A percentile compares a stretch with the other conserved stretches of the same genome.
Evolutionary conservation across 2,797 vertebrate species (phyloP).

Genomic region (Scomberomorus guttatus): DNA sequence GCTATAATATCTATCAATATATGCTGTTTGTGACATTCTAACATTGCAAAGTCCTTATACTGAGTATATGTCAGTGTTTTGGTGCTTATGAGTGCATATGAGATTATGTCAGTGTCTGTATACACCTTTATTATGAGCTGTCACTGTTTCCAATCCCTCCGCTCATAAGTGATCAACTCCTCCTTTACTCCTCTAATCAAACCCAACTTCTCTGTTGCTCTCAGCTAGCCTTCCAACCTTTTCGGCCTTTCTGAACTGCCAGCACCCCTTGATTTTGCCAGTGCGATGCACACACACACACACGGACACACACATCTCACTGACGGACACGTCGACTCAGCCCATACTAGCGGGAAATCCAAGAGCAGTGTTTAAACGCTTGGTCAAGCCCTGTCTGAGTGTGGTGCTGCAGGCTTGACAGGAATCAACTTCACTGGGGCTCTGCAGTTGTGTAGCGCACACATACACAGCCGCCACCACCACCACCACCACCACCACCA

Average conservation of each 20-base stretch:
- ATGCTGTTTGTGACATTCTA: background rate
- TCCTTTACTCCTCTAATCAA: constrained; percentile 30
- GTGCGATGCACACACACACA: constrained; percentile 26
- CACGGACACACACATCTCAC: constrained; percentile 40
- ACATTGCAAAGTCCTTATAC: background rate
- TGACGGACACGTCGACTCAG: constrained; percentile 76
- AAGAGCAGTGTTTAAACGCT: constrained; percentile 77
- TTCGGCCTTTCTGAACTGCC: constrained; percentile 52
- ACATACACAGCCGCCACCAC: constrained; percentile 7
- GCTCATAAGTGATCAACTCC: background rate
- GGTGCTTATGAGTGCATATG: background rate
- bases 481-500: background rate
- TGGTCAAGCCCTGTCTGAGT: constrained; percentile 77
- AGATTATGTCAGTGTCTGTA: background rate
- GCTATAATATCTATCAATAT: background rate
- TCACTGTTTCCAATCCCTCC: background rate
- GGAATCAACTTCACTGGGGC: constrained; percentile 73
- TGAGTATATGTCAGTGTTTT: background rate
- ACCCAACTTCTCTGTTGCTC: constrained; percentile 21
- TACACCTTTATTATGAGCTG: background rate
- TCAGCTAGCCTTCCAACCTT: constrained; percentile 44
- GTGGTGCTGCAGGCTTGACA: constrained; percentile 71
- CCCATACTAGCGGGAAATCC: constrained; percentile 70
- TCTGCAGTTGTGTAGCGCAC: constrained; percentile 48
- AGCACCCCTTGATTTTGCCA: constrained; percentile 46